These are phyloP conservation scores for Napeogenes sylphis DNA, from an alignment of 2,888 invertebrate species.

Conservation along the genomic window DNA sequence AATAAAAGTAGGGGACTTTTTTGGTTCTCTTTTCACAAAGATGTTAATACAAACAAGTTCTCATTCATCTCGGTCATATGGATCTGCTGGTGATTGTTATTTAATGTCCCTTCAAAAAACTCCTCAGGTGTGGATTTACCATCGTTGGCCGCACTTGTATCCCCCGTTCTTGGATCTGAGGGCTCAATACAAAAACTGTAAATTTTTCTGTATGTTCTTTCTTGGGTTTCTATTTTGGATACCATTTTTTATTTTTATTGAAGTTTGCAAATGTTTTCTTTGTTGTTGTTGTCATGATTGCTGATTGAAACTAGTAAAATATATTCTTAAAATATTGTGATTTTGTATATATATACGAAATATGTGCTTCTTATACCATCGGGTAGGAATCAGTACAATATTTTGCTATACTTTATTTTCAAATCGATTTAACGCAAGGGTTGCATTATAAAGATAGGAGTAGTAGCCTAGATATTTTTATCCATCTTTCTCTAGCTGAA, in stretches of 20 bases:
- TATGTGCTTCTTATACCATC: too few species aligned
- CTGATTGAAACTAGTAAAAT: slow-evolving; percentile 14
- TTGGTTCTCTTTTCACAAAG: slow-evolving; percentile 17
- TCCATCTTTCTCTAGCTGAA: too few species aligned
- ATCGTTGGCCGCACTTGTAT: slow-evolving; percentile 40
- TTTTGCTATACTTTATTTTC: too few species aligned
- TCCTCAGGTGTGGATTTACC: slow-evolving; percentile 40
- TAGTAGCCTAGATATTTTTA: too few species aligned
- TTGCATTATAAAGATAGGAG: too few species aligned
- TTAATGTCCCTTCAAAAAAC: slow-evolving; percentile 40
- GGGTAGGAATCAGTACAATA: too few species aligned
- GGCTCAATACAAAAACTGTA: slow-evolving; percentile 34
- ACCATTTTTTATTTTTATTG: slow-evolving; percentile 41
- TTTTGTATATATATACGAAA: too few species aligned
- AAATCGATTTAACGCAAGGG: too few species aligned
- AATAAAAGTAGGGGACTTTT: slow-evolving; percentile 18
- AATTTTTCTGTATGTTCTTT: slow-evolving; percentile 34
- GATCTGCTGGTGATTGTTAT: slow-evolving; percentile 43
- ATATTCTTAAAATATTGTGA: too few species aligned
- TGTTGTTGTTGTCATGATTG: slow-evolving; percentile 44
- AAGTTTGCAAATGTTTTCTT: slow-evolving; percentile 44
- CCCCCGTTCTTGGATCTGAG: slow-evolving; percentile 35
- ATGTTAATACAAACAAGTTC: slow-evolving; percentile 15
- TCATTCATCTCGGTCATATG: slow-evolving; percentile 16
- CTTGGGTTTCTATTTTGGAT: slow-evolving; percentile 44